Conservation (phyloP, 2,113 vertebrate genomes). For the Mobula hypostoma region DNA sequence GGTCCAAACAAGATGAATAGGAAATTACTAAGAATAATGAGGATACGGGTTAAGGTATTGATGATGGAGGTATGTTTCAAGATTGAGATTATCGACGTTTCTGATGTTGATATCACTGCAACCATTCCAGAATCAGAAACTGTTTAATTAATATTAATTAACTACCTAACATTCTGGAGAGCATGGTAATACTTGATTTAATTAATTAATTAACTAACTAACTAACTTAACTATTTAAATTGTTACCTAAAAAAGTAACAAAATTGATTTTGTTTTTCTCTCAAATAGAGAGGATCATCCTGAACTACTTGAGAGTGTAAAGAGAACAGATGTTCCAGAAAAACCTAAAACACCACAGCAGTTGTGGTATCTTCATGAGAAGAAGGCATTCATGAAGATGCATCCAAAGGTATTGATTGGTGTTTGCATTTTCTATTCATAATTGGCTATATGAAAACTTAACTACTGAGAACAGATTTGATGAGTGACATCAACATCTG, state of each 20-base stretch:
- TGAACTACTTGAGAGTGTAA: slow-evolving; percentile 84
- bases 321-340: slow-evolving; percentile 87
- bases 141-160: neutral
- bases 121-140: neutral
- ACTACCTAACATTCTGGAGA: neutral
- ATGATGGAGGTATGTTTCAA: neutral
- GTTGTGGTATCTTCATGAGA: slow-evolving; percentile 96
- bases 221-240: neutral
- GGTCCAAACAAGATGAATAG: neutral
- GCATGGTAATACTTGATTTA: neutral
- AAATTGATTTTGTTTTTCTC: too few species aligned
- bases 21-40: neutral
- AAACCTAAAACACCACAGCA: slow-evolving; percentile 96
- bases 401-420: slow-evolving; percentile 71
- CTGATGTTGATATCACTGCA: neutral
- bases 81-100: neutral
- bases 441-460: neutral
- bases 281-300: slow-evolving; percentile 83
- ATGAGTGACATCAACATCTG: neutral
- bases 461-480: neutral
- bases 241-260: neutral
- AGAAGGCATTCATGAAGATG: slow-evolving; percentile 87
- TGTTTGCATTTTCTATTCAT: neutral
- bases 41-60: too few species aligned
- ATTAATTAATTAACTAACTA: neutral